These are phyloP conservation scores for Rhagium mordax DNA, from an alignment of 2,888 invertebrate species.

Conservation along the genomic window DNA sequence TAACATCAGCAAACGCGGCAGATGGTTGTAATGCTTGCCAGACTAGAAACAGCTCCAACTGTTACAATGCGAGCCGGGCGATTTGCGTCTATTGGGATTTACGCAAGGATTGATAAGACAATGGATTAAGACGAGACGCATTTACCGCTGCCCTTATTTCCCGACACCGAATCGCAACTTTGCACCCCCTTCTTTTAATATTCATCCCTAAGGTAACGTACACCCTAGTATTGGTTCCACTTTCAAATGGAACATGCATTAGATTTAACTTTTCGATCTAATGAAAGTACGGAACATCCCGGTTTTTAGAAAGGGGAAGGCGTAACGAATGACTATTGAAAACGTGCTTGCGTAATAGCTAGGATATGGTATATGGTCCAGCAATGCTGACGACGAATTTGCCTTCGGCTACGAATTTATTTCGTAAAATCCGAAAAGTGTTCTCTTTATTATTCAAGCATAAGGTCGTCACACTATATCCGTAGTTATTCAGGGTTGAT, in stretches of 20 bases:
- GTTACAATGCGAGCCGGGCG: conserved; percentile 3
- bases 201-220: conserved; percentile 30
- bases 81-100: conserved; percentile 4
- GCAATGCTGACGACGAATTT: too few relatives aligned
- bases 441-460: too few relatives aligned
- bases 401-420: too few relatives aligned
- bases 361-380: too few relatives aligned
- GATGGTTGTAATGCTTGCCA: conserved; percentile 24
- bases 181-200: conserved; percentile 33
- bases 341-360: background rate
- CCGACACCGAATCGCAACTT: conserved; percentile 11
- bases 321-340: background rate
- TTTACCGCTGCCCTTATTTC: conserved; percentile 20
- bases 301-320: background rate
- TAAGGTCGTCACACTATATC: too few relatives aligned
- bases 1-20: conserved; percentile 8
- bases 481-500: too few relatives aligned
- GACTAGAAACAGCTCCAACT: conserved; percentile 25
- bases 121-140: background rate
- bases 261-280: conserved; percentile 22
- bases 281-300: background rate
- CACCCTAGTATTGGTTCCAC: conserved; percentile 16
- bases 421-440: too few relatives aligned
- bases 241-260: conserved; percentile 21
- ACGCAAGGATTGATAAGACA: background rate